A percentile compares a stretch with the other conserved stretches of the same genome.
Conservation (phyloP, 64 coral and sea anemone genomes). For the Dendrophyllia cribrosa region DNA sequence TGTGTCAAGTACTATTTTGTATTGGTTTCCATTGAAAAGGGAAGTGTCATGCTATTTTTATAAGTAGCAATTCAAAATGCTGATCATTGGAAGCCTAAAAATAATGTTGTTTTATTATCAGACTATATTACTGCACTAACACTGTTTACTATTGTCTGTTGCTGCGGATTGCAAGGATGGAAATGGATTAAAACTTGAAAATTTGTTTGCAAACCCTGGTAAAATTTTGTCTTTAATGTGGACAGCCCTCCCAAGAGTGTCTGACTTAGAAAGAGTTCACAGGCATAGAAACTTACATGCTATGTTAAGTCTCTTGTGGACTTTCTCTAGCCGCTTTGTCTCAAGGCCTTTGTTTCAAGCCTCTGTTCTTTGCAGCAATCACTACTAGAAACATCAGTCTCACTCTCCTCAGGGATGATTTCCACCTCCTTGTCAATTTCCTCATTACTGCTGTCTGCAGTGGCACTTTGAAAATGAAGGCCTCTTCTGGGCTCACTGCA, state of each 20-base stretch:
- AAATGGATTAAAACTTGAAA: not conserved
- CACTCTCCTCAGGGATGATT: not conserved
- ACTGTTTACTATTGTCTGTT: no score
- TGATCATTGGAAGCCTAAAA: no score
- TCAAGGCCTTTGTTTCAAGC: conserved; percentile 25
- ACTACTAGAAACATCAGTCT: conserved; percentile 1
- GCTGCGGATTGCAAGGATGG: not conserved
- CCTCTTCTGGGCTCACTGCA: conserved; percentile 19
- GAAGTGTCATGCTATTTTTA: no score
- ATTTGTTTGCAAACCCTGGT: not conserved
- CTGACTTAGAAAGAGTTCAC: not conserved
- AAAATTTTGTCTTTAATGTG: not conserved
- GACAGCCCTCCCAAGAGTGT: not conserved
- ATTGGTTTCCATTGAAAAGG: no score
- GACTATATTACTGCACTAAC: no score
- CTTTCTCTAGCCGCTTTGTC: conserved; percentile 50
- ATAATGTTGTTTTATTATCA: no score
- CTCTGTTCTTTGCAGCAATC: conserved; percentile 41
- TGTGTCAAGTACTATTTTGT: no score
- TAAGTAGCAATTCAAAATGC: no score
- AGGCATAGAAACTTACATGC: conserved; percentile 35
- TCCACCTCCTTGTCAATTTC: conserved; percentile 5
- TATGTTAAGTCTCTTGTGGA: conserved; percentile 57
- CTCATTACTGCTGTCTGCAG: conserved; percentile 10
- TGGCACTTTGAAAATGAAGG: conserved; percentile 53